Base-by-base conservation (phyloP, 2,113 vertebrate species). In the Sapajus apella region DNA sequence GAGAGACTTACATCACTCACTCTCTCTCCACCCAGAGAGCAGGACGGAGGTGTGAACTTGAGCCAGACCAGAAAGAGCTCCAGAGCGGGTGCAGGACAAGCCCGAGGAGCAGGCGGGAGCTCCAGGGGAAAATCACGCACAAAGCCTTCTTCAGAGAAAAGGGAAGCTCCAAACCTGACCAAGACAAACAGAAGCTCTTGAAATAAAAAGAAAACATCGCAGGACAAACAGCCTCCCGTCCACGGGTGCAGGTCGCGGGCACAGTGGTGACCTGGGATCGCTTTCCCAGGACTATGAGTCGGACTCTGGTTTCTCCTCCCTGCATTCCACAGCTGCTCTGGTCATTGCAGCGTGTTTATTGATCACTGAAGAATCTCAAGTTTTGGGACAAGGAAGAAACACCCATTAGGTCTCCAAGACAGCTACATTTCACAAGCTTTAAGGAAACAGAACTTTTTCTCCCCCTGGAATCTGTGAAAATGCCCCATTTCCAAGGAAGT, bases 1-100 rank as follows among this genome's bases (percentile, higher is more conserved):
- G 98, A 96, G 97, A 98, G 95, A 75, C 98, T 99, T 98, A 99
- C 99, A 98, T 99, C 99, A 99, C 97, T 97, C 97, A 94, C 97
- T 98, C 97, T 98, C 98, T 99, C 99, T 98, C 98, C 99, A 98
- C 99, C 99, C 98, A 94, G 47, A 87, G 97, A 73, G 95, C 96
- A 72, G 97, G 84, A 97, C 97, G 97, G 98, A 97, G 97, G 94
- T 92, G 86, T 94, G 79, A 94, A 94, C 87, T 79, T 77, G 90
- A 96, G 96, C 94, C 90, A 81, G 92, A 11, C 87, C n/a, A 85
- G 8, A 5, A 68, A 81, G 92, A 76, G 56, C 30, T 25, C n/a
- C 83, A 47, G 25, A 93, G 73, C 52, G 70, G 3, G 2, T 68
- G 6, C 80, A 86, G 70, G 75, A 30, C 43, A 17, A 27, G 43